Conservation (phyloP, 1,140 invertebrate species). For the Zaprionus davidi region DNA sequence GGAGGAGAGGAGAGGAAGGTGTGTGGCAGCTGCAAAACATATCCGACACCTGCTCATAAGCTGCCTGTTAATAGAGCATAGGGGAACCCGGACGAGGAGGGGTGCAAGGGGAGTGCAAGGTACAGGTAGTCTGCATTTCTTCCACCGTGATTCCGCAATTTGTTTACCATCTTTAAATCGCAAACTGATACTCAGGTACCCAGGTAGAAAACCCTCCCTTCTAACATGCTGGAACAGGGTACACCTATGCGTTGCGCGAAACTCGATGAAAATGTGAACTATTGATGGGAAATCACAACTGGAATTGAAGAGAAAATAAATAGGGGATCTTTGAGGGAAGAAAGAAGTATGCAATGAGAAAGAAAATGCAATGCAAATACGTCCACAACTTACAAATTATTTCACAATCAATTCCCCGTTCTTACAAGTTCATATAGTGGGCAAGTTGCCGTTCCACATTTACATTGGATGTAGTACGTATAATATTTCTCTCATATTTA, state of each 20-base stretch:
- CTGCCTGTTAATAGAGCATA: constrained; percentile 10
- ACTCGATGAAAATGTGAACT: not conserved
- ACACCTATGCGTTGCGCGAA: not conserved
- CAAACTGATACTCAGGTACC: constrained; percentile 32
- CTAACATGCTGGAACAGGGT: not conserved
- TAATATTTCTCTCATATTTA: not conserved
- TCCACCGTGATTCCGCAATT: constrained; percentile 51
- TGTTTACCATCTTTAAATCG: constrained; percentile 44
- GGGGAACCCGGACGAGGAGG: not conserved
- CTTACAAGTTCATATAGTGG: not conserved
- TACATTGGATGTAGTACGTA: not conserved
- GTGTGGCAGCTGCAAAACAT: constrained; percentile 32
- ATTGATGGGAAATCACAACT: not conserved
- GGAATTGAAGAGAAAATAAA: not conserved
- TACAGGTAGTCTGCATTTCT: constrained; percentile 10
- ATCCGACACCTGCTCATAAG: constrained; percentile 52
- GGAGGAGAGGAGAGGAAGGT: too few relatives aligned
- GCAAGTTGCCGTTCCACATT: not conserved
- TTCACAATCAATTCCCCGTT: not conserved
- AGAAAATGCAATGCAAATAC: not conserved
- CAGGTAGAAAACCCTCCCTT: constrained; percentile 32
- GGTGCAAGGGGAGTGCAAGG: not conserved
- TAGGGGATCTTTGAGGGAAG: too few relatives aligned
- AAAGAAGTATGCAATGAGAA: too few relatives aligned
- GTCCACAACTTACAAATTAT: not conserved